Percentiles rank a stretch among this genome's conserved stretches.
Evolutionary conservation across 2,888 invertebrate genomes (phyloP).

Genomic region (Bibio marci): DNA sequence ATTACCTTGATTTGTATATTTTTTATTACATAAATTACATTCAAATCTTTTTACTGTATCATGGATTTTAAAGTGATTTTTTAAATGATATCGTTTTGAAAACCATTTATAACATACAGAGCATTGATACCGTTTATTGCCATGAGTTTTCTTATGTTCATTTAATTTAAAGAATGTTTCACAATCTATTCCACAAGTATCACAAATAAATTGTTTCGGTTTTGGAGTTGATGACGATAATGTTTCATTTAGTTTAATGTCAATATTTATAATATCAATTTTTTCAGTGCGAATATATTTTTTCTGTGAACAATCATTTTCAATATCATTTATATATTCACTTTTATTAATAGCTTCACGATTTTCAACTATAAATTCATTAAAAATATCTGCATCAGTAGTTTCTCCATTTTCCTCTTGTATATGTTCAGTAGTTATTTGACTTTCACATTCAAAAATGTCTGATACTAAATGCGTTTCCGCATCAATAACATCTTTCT

Average conservation of each 20-base stretch:
- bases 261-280: background rate
- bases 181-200: slow-evolving; percentile 8
- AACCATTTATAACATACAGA: slow-evolving; percentile 9
- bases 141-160: slow-evolving; percentile 9
- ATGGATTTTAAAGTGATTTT: slow-evolving; percentile 9
- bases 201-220: slow-evolving; percentile 6
- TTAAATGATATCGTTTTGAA: slow-evolving; percentile 9
- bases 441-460: too few species aligned
- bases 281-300: background rate
- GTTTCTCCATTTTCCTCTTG: too few species aligned
- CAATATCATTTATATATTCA: background rate
- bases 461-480: too few species aligned
- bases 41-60: slow-evolving; percentile 2
- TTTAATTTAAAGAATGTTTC: slow-evolving; percentile 5
- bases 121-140: slow-evolving; percentile 10
- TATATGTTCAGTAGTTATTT: too few species aligned
- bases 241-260: background rate
- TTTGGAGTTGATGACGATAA: background rate
- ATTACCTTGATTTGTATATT: slow-evolving; percentile 10
- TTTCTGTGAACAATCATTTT: background rate
- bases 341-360: background rate
- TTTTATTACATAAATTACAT: slow-evolving; percentile 9
- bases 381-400: too few species aligned
- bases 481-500: slow-evolving; percentile 1
- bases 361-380: background rate